Evolutionary conservation across 2,888 invertebrate species (phyloP).

Genomic region (Drosophila anomalipes): DNA sequence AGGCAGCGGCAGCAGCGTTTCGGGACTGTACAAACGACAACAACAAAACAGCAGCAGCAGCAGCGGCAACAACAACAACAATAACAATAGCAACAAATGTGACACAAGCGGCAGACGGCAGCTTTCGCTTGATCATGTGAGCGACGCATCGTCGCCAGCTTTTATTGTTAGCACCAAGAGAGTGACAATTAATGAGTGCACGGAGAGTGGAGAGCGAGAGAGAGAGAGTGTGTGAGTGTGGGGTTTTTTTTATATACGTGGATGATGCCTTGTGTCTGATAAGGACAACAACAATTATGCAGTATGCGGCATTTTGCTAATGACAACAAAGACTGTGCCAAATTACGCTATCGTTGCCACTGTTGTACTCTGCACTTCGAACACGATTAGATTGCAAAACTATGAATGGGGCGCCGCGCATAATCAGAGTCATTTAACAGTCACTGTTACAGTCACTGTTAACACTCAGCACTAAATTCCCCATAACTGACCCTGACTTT

Average conservation of each 20-base stretch:
- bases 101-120: slow-evolving; percentile 24
- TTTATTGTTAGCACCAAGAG: slow-evolving; percentile 49
- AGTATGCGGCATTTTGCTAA: slow-evolving; percentile 39
- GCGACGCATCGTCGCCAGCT: slow-evolving; percentile 58
- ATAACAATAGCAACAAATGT: slow-evolving; percentile 14
- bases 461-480: slow-evolving; percentile 22
- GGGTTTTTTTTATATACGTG: slow-evolving; percentile 13
- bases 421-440: slow-evolving; percentile 19
- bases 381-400: slow-evolving; percentile 67
- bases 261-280: slow-evolving; percentile 35
- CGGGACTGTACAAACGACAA: slow-evolving; percentile 56
- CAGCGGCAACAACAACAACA: slow-evolving; percentile 21
- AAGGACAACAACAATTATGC: slow-evolving; percentile 33
- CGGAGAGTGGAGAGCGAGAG: slow-evolving; percentile 17
- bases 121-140: slow-evolving; percentile 66
- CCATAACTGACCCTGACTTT: slow-evolving; percentile 63
- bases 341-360: not conserved
- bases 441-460: slow-evolving; percentile 6
- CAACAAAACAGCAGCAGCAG: not conserved
- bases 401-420: slow-evolving; percentile 60
- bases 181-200: slow-evolving; percentile 12
- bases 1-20: slow-evolving; percentile 11
- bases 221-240: not conserved
- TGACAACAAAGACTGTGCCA: slow-evolving; percentile 17
- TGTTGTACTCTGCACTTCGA: slow-evolving; percentile 55